These are phyloP conservation scores for Halichondria panicea DNA, from an alignment of 37 sponge, comb jelly and placozoan genomes.

Conservation along the genomic window DNA sequence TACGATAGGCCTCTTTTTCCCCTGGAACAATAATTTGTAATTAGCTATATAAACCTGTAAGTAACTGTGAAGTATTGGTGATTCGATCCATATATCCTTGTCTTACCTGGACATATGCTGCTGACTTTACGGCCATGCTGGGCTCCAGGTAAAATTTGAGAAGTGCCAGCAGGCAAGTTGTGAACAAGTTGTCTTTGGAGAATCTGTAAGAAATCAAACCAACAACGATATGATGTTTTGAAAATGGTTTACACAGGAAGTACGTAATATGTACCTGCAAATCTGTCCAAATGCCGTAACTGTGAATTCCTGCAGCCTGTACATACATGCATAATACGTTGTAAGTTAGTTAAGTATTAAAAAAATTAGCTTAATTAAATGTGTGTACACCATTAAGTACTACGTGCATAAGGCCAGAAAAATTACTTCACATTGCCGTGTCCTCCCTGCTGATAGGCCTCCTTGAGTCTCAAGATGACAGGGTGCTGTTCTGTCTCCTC, in stretches of 20 bases:
- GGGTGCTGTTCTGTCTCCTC: no score
- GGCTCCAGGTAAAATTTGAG: slow-evolving; percentile 30
- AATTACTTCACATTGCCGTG: no score
- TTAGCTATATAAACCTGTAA: no score
- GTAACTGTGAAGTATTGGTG: no score
- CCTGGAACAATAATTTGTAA: no score
- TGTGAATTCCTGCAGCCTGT: slow-evolving; percentile 32
- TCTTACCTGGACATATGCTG: slow-evolving; percentile 31
- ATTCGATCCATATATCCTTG: no score
- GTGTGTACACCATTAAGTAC: no score
- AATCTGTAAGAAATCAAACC: slow-evolving; percentile 12
- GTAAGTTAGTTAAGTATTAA: no score
- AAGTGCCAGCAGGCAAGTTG: slow-evolving; percentile 32
- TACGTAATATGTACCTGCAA: slow-evolving; percentile 9
- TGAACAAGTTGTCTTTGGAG: slow-evolving; percentile 8
- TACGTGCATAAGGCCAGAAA: no score
- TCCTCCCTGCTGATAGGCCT: neutral
- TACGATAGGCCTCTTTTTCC: no score
- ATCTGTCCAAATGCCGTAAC: slow-evolving; percentile 28
- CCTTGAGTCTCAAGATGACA: slow-evolving; percentile 9
- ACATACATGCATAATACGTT: no score
- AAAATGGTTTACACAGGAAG: neutral
- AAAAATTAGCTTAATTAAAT: no score
- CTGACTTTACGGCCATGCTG: slow-evolving; percentile 5
- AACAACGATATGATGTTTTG: neutral